Conservation (phyloP, 2,888 invertebrate genomes). For the Leptogaster cylindrica region DNA sequence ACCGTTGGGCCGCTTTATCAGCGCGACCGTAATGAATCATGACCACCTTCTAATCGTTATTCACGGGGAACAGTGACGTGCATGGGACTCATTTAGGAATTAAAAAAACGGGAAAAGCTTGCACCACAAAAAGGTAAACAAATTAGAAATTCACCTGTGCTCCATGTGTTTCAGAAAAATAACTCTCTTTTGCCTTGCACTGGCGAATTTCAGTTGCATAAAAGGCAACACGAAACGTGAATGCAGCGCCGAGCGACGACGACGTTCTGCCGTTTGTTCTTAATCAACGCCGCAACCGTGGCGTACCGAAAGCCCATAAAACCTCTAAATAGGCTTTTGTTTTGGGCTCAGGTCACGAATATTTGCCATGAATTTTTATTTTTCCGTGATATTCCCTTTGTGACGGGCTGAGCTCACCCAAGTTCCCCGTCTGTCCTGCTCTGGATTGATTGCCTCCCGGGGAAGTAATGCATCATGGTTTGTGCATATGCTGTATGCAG, state of each 20-base stretch:
- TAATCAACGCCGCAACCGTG: conserved; percentile 45
- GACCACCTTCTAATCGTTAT: conserved; percentile 34
- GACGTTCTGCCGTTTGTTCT: conserved; percentile 40
- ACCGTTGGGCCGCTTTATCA: conserved; percentile 29
- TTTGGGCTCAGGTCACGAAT: conserved; percentile 50
- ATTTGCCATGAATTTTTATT: conserved; percentile 50
- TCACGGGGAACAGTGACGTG: conserved; percentile 46
- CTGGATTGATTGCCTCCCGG: conserved; percentile 33
- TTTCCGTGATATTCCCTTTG: conserved; percentile 40
- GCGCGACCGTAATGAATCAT: conserved; percentile 28
- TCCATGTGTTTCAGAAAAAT: conserved; percentile 35
- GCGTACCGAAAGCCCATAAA: conserved; percentile 46
- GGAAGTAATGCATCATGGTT: conserved; percentile 17
- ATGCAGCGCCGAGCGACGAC: too few relatives aligned
- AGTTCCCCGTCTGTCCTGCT: conserved; percentile 24
- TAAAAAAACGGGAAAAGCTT: conserved; percentile 38
- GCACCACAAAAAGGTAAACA: conserved; percentile 44
- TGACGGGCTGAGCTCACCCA: neutral
- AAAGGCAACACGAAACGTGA: conserved; percentile 33
- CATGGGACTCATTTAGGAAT: conserved; percentile 47
- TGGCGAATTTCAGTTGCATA: conserved; percentile 27
- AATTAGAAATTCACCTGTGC: conserved; percentile 47
- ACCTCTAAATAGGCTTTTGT: conserved; percentile 50
- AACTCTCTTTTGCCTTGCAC: conserved; percentile 29
- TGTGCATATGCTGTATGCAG: conserved; percentile 8